Evolutionary conservation across 1,140 invertebrate species (phyloP).

Genomic region (Scaptodrosophila lebanonensis): DNA sequence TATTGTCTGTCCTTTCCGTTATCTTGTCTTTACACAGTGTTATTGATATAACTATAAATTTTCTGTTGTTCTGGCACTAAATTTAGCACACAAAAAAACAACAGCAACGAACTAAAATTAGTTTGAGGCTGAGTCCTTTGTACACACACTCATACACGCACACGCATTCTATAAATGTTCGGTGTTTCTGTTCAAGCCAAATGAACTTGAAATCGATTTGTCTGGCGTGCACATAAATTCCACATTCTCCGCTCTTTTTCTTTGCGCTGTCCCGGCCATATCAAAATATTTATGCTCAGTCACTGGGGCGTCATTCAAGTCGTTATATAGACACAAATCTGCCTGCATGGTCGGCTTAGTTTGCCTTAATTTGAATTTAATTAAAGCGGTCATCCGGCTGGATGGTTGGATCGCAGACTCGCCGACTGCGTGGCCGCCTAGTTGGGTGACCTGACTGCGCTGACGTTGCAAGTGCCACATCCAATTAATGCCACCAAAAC

Average conservation of each 20-base stretch:
- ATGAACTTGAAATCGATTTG: slow-evolving; percentile 44
- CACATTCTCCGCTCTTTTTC: not conserved
- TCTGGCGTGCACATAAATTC: slow-evolving; percentile 43
- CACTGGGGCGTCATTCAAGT: slow-evolving; percentile 71
- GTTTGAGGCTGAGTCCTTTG: too few species aligned
- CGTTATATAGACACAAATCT: slow-evolving; percentile 41
- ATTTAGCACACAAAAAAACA: too few species aligned
- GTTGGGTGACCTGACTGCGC: not conserved
- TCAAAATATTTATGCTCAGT: slow-evolving; percentile 68
- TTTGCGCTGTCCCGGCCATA: slow-evolving; percentile 39
- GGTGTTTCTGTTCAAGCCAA: too few species aligned
- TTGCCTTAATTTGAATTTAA: slow-evolving; percentile 70
- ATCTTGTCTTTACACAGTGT: too few species aligned
- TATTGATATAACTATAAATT: too few species aligned
- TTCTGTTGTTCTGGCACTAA: too few species aligned
- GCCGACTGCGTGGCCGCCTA: not conserved
- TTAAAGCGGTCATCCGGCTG: slow-evolving; percentile 45
- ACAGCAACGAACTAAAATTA: too few species aligned
- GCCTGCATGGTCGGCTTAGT: slow-evolving; percentile 57
- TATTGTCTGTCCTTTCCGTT: too few species aligned
- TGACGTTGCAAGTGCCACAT: slow-evolving; percentile 65
- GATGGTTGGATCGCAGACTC: not conserved
- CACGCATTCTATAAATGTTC: too few species aligned
- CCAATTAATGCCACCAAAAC: slow-evolving; percentile 68
- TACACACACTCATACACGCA: too few species aligned